Evolutionary conservation across 1,140 invertebrate genomes (phyloP), one percentile per base, ranked within the genome.

Genomic region (Tetramorium parvispinum): DNA sequence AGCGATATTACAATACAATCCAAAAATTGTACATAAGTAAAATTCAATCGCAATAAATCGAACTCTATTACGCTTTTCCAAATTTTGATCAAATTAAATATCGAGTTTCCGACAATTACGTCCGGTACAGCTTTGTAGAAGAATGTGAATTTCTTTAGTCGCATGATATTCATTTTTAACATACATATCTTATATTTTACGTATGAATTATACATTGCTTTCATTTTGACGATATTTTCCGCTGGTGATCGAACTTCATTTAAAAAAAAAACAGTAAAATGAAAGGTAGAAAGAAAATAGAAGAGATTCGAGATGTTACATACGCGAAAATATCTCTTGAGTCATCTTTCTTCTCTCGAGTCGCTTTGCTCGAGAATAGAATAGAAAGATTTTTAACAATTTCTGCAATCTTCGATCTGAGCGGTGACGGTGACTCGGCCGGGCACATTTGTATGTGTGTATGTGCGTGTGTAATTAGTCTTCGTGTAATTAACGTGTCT

Each of bases 381-480:
- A 68, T 49, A 24, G n/a, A 66, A 66, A 59, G 4, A 21, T 13
- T 13, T 68, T 8, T 6, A 57, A 37, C 16, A 43, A 65, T 49
- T 46, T 43, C 27, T 16, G 40, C 46, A 46, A 46, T 32, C 1
- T 27, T 65, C 13, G 13, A 40, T 32, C 40, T 59, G 16, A 27
- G n/a, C 11, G n/a, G n/a, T n/a, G 27, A 63, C 49, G 51, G 3
- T 66, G 21, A n/a, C 27, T 43, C 66, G 68, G 37, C 70, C 85
- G 77, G 55, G 68, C 53, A 81, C 73, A 68, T 79, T 76, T 51
- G 24, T 57, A 16, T 4, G 43, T 21, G 59, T 78, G 18, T 40
- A 3, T 40, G 40, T 57, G 1, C 43, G 24, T 51, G 43, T 49
- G 21, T 63, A 59, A 59, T 59, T 59, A 27, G 3, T 16, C 32